Percentiles rank a stretch among this genome's conserved stretches.
phyloP scores from a whole-genome alignment of 2,797 vertebrate genomes.

The Phataginus tetradactyla region DNA sequence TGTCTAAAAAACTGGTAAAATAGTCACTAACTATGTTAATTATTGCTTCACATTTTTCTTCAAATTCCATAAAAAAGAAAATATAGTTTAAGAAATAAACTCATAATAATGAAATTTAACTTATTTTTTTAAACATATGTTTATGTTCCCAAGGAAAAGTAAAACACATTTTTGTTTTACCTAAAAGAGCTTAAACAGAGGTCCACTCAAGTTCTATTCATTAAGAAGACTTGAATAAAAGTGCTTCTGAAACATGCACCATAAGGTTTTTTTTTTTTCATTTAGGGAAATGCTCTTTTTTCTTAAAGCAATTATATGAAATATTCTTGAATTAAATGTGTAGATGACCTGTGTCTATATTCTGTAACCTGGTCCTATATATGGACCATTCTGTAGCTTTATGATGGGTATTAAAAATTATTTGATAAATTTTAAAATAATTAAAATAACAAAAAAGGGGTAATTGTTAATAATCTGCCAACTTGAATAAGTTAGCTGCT shows the following conservation, averaged over 20 bases:
- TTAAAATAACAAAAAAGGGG: not conserved
- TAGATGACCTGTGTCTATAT: not conserved
- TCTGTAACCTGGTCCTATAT: not conserved
- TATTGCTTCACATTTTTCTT: not conserved
- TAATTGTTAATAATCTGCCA: not conserved
- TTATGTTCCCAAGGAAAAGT: constrained; percentile 5
- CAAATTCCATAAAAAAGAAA: constrained; percentile 13
- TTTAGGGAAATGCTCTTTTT: constrained; percentile 3
- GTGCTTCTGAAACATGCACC: not conserved
- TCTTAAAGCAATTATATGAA: constrained; percentile 39
- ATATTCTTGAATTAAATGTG: constrained; percentile 7
- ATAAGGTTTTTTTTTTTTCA: constrained; percentile 41
- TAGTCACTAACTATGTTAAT: not conserved
- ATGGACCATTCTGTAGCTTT: not conserved
- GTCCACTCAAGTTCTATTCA: constrained; percentile 35
- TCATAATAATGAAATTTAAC: constrained; percentile 32
- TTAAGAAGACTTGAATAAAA: constrained; percentile 56
- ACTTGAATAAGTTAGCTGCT: not conserved
- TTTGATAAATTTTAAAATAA: not conserved
- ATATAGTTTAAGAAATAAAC: constrained; percentile 33
- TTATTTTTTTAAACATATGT: constrained; percentile 22
- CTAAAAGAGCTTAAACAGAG: constrained; percentile 21
- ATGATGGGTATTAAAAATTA: not conserved
- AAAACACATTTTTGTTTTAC: constrained; percentile 47
- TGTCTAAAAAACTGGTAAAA: constrained; percentile 13